A percentile compares a stretch with the other conserved stretches of the same genome.
These are phyloP conservation scores for Tenthredo distinguenda DNA, from an alignment of 2,888 invertebrate species.

Conservation along the genomic window DNA sequence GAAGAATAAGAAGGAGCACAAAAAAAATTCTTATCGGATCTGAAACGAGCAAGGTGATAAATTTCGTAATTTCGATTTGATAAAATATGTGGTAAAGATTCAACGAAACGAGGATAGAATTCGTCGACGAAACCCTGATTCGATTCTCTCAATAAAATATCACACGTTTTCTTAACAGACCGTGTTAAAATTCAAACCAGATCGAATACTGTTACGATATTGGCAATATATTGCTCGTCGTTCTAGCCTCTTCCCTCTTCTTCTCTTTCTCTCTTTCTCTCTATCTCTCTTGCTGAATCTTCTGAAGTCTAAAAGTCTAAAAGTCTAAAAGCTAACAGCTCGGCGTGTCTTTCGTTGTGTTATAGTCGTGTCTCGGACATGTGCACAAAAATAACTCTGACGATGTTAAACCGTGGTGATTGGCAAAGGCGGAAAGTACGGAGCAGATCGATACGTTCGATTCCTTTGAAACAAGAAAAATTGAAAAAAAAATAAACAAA, in stretches of 20 bases:
- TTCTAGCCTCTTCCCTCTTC: background rate
- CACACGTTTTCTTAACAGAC: background rate
- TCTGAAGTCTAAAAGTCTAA: conserved; percentile 1
- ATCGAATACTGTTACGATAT: background rate
- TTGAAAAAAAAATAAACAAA: background rate
- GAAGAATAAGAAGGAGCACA: background rate
- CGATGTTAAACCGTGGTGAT: conserved; percentile 16
- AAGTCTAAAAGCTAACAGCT: conserved; percentile 20
- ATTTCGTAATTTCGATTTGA: background rate
- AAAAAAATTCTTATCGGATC: background rate
- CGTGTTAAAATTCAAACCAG: background rate
- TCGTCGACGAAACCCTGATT: background rate
- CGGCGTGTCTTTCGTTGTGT: background rate
- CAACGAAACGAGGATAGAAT: background rate
- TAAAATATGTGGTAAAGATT: background rate
- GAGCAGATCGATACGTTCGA: background rate
- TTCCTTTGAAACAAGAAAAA: background rate
- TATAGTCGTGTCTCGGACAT: background rate
- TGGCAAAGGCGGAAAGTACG: background rate
- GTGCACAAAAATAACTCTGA: conserved; percentile 21
- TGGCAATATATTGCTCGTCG: background rate
- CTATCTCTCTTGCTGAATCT: background rate
- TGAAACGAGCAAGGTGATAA: background rate
- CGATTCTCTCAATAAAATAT: background rate
- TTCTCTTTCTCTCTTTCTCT: background rate